Evolutionary conservation across 2,797 vertebrate genomes (phyloP).

Genomic region (Emydoidea blandingii): DNA sequence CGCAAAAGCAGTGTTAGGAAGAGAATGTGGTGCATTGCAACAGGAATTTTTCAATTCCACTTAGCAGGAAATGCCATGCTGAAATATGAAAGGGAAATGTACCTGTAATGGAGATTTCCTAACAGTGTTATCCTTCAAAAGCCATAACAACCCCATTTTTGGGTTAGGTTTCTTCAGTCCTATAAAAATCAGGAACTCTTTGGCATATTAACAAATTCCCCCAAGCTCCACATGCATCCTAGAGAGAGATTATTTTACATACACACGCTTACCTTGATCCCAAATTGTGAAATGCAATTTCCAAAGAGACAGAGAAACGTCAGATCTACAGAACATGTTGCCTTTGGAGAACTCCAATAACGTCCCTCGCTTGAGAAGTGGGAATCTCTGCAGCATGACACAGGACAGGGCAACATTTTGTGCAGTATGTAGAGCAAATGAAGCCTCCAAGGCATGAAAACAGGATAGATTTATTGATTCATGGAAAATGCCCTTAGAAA

Average conservation of each 20-base stretch:
- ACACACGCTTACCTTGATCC: neutral
- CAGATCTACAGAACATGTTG: accelerated
- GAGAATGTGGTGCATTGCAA: accelerated
- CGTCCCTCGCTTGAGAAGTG: neutral
- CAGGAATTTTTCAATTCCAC: neutral
- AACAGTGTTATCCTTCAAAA: neutral
- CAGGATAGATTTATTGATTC: conserved; percentile 63
- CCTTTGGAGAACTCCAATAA: neutral
- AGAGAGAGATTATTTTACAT: neutral
- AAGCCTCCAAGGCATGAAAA: conserved; percentile 51
- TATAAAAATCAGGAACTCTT: neutral
- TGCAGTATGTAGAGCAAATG: conserved; percentile 59
- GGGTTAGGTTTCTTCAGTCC: neutral
- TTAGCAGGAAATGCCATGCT: neutral
- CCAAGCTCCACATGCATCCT: neutral
- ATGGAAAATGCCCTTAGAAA: conserved; percentile 64
- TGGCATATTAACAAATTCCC: neutral
- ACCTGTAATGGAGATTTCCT: neutral
- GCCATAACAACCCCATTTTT: neutral
- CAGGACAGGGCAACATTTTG: neutral
- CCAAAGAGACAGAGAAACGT: neutral
- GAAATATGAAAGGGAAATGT: neutral
- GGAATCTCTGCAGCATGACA: neutral
- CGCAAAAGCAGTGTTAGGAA: conserved; percentile 3
- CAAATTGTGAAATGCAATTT: neutral